Evolutionary conservation across 2,888 invertebrate species (phyloP).

Genomic region (Blastobasis lacticolella): DNA sequence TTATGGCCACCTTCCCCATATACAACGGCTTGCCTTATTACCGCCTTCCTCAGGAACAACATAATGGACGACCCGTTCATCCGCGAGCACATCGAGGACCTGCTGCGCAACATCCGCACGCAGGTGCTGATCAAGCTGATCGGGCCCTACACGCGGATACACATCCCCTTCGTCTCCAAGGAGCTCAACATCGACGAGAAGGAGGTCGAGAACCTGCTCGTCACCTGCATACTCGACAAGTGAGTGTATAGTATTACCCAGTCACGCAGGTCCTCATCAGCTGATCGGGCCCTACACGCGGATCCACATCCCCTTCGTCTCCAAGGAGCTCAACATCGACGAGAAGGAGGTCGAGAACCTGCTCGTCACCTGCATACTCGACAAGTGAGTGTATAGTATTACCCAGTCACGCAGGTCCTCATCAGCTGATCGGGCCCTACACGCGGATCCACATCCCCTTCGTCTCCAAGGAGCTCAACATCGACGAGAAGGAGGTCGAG

Average conservation of each 20-base stretch:
- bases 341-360: too few relatives aligned
- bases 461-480: too few relatives aligned
- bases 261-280: neutral
- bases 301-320: too few relatives aligned
- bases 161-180: slow-evolving; percentile 97
- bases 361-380: too few relatives aligned
- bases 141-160: slow-evolving; percentile 97
- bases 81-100: slow-evolving; percentile 97
- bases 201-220: slow-evolving; percentile 96
- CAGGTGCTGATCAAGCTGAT: slow-evolving; percentile 98
- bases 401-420: too few relatives aligned
- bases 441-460: too few relatives aligned
- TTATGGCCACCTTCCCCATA: neutral
- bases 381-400: too few relatives aligned
- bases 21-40: too few relatives aligned
- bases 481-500: too few relatives aligned
- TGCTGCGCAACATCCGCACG: slow-evolving; percentile 95
- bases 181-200: slow-evolving; percentile 93
- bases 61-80: slow-evolving; percentile 99
- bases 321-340: too few relatives aligned
- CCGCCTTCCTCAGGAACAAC: slow-evolving; percentile 70
- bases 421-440: too few relatives aligned
- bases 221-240: slow-evolving; percentile 98
- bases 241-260: slow-evolving; percentile 66
- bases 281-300: too few relatives aligned